Percentiles rank a stretch among this genome's conserved stretches.
Evolutionary conservation across 1,140 invertebrate species (phyloP).

Genomic region (Macrosteles quadrilineatus): DNA sequence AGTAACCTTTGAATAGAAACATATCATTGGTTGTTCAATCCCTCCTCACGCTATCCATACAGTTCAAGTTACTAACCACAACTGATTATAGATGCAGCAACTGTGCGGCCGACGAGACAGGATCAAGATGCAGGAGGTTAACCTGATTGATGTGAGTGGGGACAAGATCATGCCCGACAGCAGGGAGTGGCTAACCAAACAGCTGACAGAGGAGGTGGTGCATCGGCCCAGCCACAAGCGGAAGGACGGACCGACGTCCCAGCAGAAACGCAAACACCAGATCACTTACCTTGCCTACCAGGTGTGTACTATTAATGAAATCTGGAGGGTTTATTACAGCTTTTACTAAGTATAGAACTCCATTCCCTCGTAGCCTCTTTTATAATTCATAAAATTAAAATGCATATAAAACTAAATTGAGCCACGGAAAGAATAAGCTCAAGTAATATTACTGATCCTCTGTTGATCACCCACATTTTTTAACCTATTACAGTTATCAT

Average conservation of each 20-base stretch:
- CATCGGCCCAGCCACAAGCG: slow-evolving; percentile 56
- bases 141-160: slow-evolving; percentile 81
- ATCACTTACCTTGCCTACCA: slow-evolving; percentile 90
- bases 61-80: no score
- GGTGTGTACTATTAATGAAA: slow-evolving; percentile 29
- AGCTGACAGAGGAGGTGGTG: slow-evolving; percentile 71
- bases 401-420: no score
- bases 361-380: no score
- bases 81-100: slow-evolving; percentile 51
- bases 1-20: no score
- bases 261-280: slow-evolving; percentile 86
- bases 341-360: neutral
- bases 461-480: no score
- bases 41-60: no score
- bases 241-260: slow-evolving; percentile 64
- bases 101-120: slow-evolving; percentile 54
- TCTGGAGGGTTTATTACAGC: neutral
- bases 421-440: no score
- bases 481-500: no score
- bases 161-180: slow-evolving; percentile 78
- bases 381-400: no score
- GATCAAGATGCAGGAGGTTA: slow-evolving; percentile 54
- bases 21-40: no score
- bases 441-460: no score
- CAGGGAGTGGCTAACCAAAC: slow-evolving; percentile 78